Evolutionary conservation across 2,888 invertebrate species (phyloP).

Genomic region (Orchesella flavescens): DNA sequence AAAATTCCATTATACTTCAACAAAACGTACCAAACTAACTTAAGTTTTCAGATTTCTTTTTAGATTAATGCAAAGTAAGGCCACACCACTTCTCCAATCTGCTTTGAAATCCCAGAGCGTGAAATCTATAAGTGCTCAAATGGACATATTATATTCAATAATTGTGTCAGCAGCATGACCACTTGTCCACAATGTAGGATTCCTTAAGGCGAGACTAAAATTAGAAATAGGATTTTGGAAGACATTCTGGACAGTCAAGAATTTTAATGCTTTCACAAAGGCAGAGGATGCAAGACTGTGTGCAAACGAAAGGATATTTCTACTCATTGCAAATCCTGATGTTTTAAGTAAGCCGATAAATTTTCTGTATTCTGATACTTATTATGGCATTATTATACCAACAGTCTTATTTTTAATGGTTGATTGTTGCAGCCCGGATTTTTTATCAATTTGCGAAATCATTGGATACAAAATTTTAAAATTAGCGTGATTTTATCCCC

Average conservation of each 20-base stretch:
- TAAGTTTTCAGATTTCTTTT: no score
- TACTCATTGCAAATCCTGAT: neutral
- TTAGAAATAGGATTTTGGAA: neutral
- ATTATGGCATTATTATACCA: no score
- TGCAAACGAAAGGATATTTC: neutral
- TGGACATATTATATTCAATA: neutral
- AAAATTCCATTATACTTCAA: no score
- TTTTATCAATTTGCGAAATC: no score
- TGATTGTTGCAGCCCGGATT: no score
- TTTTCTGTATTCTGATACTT: no score
- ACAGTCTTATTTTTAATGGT: no score
- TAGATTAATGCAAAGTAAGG: no score
- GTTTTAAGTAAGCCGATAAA: neutral
- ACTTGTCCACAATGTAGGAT: conserved; percentile 1
- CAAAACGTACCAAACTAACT: no score
- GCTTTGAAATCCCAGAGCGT: neutral
- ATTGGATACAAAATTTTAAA: no score
- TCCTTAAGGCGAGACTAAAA: neutral
- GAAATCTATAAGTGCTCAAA: neutral
- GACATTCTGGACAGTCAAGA: neutral
- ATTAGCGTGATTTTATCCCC: no score
- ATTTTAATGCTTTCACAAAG: neutral
- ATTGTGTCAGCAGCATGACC: neutral
- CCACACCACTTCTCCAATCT: neutral
- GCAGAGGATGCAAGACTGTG: neutral